A percentile compares a stretch with the other conserved stretches of the same genome.
Evolutionary conservation across 2,797 vertebrate genomes (phyloP).

Genomic region (Cyclopterus lumpus): DNA sequence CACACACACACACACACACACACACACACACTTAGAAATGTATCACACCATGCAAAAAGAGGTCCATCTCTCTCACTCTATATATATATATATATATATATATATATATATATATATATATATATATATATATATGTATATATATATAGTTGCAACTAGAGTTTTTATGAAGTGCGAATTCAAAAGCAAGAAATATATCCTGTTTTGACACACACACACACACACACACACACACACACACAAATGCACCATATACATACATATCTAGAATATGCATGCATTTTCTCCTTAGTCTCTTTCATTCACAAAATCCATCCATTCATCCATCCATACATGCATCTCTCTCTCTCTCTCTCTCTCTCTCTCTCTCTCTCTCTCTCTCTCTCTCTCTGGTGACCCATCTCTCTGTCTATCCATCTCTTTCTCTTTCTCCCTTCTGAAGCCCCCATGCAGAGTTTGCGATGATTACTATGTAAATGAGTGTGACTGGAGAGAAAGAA

Average conservation of each 20-base stretch:
- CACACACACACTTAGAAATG: constrained; percentile 47
- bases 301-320: constrained; percentile 69
- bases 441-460: constrained; percentile 80
- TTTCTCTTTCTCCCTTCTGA: constrained; percentile 59
- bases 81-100: background rate
- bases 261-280: constrained; percentile 45
- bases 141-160: constrained; percentile 62
- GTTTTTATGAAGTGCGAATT: constrained; percentile 65
- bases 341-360: constrained; percentile 37
- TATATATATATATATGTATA: constrained; percentile 20
- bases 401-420: constrained; percentile 45
- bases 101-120: constrained; percentile 37
- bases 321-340: constrained; percentile 35
- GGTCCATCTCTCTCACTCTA: constrained; percentile 11
- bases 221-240: constrained; percentile 35
- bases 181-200: constrained; percentile 47
- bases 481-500: constrained; percentile 79
- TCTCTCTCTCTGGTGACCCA: constrained; percentile 21
- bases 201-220: constrained; percentile 1
- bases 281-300: constrained; percentile 57
- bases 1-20: constrained; percentile 53
- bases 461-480: constrained; percentile 91
- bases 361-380: constrained; percentile 39
- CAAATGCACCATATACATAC: constrained; percentile 55
- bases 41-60: constrained; percentile 44